Base-by-base conservation (phyloP, 2,888 invertebrate genomes). In the Frankliniella fusca region DNA sequence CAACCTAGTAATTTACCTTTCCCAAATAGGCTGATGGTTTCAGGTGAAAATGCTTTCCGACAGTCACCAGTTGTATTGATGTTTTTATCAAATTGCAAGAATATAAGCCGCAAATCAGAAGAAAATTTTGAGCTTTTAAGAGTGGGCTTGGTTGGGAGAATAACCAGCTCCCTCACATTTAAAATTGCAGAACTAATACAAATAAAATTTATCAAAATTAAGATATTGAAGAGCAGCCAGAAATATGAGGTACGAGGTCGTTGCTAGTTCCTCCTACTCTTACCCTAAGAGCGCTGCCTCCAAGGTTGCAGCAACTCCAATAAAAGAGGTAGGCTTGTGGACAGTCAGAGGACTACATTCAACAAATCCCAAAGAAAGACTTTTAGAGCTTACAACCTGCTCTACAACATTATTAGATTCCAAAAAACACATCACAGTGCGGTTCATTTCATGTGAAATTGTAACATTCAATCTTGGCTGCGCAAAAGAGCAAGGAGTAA, bases 1-100 rank as follows among this genome's bases (percentile, higher is more conserved):
- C 54, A 7, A 54, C 54, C 15, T 12, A 11, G 54, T 20, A 54
- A 54, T 20, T 76, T 27, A 76, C 70, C 70, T 27, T 27, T 76
- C 27, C 70, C 70, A 76, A 76, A 76, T 76, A 76, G 12, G 27
- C 70, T 76, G 23, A 76, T 76, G 23, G 70, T 76, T 76, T 76
- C 70, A 0, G 70, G 70, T 23, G 70, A 76, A 27, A 76, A 76
- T 11, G 70, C 70, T 23, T 76, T 76, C 27, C 23, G 2, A 27
- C 70, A 76, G 23, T 23, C 27, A 23, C 70, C 27, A 27, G 70
- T 27, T 2, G 70, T 11, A 27, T 23, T 76, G 23, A 76, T 27
- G 27, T 76, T 76, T 76, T 76, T 8, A 76, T 76, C 70, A 76
- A 76, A 76, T 27, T 76, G 70, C 23, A 76, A 27, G 27, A 76